phyloP scores from a whole-genome alignment of 2,888 invertebrate species.

The Palloptera scutellata region DNA sequence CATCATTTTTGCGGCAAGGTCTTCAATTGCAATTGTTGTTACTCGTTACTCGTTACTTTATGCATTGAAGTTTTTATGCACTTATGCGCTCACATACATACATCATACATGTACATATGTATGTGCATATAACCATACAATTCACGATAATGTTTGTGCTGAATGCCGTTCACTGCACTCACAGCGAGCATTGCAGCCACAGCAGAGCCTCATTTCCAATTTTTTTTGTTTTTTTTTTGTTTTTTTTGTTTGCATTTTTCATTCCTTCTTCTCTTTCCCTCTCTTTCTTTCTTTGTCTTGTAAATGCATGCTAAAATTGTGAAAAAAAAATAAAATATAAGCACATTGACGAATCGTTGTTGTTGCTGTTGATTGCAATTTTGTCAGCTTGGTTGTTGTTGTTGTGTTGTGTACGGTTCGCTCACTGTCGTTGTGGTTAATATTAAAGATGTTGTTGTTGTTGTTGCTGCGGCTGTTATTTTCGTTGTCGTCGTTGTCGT shows the following conservation, averaged over 20 bases:
- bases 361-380: background rate
- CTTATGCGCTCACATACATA: conserved; percentile 13
- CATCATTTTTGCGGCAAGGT: too few relatives aligned
- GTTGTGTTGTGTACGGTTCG: too few relatives aligned
- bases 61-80: conserved; percentile 16
- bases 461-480: too few relatives aligned
- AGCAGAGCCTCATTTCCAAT: background rate
- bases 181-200: conserved; percentile 11
- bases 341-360: background rate
- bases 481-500: background rate
- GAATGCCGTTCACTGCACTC: conserved; percentile 63
- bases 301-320: too few relatives aligned
- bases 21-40: too few relatives aligned
- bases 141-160: conserved; percentile 42
- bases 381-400: background rate
- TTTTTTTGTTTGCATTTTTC: background rate
- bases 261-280: background rate
- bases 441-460: background rate
- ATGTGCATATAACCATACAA: conserved; percentile 11
- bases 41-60: too few relatives aligned
- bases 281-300: too few relatives aligned
- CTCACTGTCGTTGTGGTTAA: too few relatives aligned
- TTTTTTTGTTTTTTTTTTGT: background rate
- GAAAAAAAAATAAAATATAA: too few relatives aligned
- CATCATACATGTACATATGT: background rate